Evolutionary conservation across 2,113 vertebrate genomes (phyloP).

Genomic region (Pantherophis guttatus): DNA sequence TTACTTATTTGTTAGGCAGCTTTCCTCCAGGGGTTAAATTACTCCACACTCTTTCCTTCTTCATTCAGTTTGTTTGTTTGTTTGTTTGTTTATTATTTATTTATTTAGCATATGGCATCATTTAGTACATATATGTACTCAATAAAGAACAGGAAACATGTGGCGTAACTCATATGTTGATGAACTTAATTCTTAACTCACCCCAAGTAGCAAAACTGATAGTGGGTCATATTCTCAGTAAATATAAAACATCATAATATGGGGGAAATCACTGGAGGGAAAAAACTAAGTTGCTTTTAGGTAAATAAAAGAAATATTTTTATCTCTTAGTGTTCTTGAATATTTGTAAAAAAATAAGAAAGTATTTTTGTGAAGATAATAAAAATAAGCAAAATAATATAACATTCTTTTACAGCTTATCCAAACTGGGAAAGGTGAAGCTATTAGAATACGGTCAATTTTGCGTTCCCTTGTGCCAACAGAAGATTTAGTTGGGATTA

Average conservation of each 20-base stretch:
- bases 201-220: neutral
- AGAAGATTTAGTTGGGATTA: constrained; percentile 95
- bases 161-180: neutral
- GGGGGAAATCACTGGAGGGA: neutral
- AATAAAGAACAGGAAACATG: neutral
- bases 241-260: neutral
- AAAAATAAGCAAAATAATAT: neutral
- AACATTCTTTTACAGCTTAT: constrained; percentile 80
- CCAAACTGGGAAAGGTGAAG: constrained; percentile 98
- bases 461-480: constrained; percentile 96
- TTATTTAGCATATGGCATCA: neutral
- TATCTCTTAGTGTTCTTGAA: neutral
- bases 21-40: neutral
- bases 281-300: neutral
- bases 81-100: neutral
- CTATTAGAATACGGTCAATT: constrained; percentile 93
- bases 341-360: neutral
- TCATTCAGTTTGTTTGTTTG: neutral
- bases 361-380: neutral
- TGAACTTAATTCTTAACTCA: neutral
- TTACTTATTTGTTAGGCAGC: neutral
- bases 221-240: neutral
- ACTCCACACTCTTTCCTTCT: neutral
- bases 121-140: neutral
- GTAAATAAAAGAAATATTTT: neutral